Conservation (phyloP, 2,797 vertebrate genomes). For the Hypotaenidia philippensis region DNA sequence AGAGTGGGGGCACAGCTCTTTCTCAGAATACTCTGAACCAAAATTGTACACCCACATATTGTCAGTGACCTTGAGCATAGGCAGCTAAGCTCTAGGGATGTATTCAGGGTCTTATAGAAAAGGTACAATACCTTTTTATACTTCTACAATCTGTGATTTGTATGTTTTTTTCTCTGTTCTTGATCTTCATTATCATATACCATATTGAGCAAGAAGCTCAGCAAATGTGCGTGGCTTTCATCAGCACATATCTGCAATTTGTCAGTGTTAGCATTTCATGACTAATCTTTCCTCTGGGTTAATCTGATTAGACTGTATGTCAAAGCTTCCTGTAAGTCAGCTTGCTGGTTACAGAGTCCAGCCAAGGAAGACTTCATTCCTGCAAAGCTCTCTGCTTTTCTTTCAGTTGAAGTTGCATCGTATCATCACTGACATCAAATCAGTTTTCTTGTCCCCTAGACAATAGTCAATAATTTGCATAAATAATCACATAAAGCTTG, state of each 20-base stretch:
- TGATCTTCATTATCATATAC: not conserved
- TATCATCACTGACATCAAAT: not conserved
- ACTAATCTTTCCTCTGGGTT: not conserved
- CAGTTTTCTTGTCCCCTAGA: not conserved
- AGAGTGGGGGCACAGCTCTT: accelerated
- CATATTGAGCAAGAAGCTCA: slow-evolving; percentile 13
- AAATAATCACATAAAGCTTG: not conserved
- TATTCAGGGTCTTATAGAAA: not conserved
- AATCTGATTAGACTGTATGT: slow-evolving; percentile 42
- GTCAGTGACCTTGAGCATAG: not conserved
- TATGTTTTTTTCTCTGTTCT: not conserved
- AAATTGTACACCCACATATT: not conserved
- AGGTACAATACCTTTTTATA: slow-evolving; percentile 17
- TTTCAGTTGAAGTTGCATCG: not conserved
- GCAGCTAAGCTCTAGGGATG: not conserved
- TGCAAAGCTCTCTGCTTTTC: not conserved
- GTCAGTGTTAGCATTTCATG: not conserved
- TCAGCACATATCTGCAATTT: slow-evolving; percentile 17
- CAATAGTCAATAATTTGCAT: not conserved
- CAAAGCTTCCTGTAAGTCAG: slow-evolving; percentile 9
- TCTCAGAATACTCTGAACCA: not conserved
- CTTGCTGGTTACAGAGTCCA: not conserved
- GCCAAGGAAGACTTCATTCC: not conserved
- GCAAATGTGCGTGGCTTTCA: not conserved
- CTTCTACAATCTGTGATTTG: not conserved